Conservation (phyloP, 2,797 vertebrate genomes). For the Hafferia zeledoni region DNA sequence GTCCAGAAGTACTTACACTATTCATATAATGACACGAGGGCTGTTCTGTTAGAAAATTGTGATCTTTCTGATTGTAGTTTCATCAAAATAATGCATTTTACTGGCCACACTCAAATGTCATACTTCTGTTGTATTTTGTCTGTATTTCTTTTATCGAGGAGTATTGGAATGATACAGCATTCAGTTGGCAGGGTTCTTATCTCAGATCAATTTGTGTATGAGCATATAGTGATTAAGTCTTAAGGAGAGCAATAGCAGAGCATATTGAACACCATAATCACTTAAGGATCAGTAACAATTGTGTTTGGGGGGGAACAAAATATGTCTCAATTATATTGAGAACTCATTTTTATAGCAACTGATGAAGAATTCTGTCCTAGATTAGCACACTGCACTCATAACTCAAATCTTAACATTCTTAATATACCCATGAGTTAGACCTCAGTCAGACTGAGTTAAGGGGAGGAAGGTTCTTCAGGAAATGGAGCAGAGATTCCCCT, state of each 20-base stretch:
- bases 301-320: not conserved
- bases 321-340: not conserved
- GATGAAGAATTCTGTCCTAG: not conserved
- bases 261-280: not conserved
- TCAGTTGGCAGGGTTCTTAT: not conserved
- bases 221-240: not conserved
- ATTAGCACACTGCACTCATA: not conserved
- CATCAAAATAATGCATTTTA: not conserved
- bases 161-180: not conserved
- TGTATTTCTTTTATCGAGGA: not conserved
- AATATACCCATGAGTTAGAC: not conserved
- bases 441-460: not conserved
- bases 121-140: not conserved
- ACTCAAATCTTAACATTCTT: not conserved
- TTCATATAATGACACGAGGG: not conserved
- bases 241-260: not conserved
- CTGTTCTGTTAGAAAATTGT: not conserved
- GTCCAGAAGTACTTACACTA: not conserved
- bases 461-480: not conserved
- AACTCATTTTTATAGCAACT: not conserved
- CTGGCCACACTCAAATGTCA: not conserved
- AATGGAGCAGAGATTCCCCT: accelerated
- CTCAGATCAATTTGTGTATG: not conserved
- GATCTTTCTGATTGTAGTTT: not conserved
- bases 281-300: not conserved